phyloP scores from a whole-genome alignment of 2,797 vertebrate genomes.

The Micromesistius poutassou region DNA sequence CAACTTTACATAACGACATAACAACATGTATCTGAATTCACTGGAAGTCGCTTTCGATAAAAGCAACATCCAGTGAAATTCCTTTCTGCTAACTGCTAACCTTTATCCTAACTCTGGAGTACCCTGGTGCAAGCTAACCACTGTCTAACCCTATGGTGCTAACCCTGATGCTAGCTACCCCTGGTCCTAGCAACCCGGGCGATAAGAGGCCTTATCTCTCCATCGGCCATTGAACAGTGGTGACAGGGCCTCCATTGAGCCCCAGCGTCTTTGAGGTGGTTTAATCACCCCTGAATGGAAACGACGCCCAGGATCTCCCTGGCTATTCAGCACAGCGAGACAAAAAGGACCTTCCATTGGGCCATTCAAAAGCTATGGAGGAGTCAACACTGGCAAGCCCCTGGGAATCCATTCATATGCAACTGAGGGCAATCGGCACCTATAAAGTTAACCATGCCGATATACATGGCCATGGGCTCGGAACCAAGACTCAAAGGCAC shows the following conservation, averaged over 20 bases:
- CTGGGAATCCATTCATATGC: constrained; percentile 45
- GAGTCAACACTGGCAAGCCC: constrained; percentile 46
- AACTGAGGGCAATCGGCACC: constrained; percentile 45
- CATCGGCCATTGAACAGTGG: constrained; percentile 14
- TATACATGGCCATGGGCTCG: background rate
- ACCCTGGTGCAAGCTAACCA: too few species aligned
- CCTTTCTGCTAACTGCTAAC: too few species aligned
- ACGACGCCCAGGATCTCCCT: constrained; percentile 31
- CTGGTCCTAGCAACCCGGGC: too few species aligned
- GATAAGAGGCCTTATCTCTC: constrained; percentile 12
- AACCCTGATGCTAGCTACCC: too few species aligned
- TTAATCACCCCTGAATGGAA: constrained; percentile 35
- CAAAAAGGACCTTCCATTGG: constrained; percentile 35
- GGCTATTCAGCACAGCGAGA: constrained; percentile 46
- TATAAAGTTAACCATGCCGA: background rate
- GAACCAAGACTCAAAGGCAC: constrained; percentile 8
- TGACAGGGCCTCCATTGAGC: constrained; percentile 8
- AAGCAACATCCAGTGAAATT: too few species aligned
- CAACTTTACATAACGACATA: too few species aligned
- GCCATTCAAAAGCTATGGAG: too few species aligned
- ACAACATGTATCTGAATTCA: too few species aligned
- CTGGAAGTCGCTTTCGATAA: too few species aligned
- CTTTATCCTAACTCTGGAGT: too few species aligned
- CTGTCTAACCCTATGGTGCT: too few species aligned
- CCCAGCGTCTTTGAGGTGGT: constrained; percentile 19